Evolutionary conservation across 2,113 vertebrate genomes (phyloP).

Genomic region (Empidonax alnorum): DNA sequence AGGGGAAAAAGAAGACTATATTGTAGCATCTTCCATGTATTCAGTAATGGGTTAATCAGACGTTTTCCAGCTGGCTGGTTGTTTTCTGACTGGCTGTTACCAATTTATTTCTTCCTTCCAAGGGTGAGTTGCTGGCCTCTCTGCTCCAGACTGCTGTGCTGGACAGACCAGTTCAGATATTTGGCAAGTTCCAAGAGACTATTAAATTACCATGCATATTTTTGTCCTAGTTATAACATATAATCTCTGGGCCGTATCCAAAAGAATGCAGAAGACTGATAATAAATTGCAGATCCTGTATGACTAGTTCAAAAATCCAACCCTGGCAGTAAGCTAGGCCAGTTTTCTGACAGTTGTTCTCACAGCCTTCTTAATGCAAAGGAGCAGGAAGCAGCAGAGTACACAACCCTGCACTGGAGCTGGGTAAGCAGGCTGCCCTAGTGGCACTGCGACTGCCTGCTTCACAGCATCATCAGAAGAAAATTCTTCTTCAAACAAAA

Average conservation of each 20-base stretch:
- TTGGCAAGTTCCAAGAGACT: slow-evolving; percentile 6
- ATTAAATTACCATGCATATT: slow-evolving; percentile 24
- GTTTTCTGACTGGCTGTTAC: neutral
- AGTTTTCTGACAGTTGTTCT: slow-evolving; percentile 9
- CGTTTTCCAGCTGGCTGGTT: neutral
- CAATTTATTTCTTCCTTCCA: slow-evolving; percentile 28
- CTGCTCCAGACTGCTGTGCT: neutral
- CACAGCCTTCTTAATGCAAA: neutral
- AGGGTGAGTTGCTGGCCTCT: neutral
- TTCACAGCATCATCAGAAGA: neutral
- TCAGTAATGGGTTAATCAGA: neutral
- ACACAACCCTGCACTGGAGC: fast-evolving
- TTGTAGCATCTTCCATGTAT: neutral
- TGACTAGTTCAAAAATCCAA: slow-evolving; percentile 15
- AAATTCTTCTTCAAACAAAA: neutral
- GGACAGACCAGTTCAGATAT: neutral
- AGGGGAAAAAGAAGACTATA: too few relatives aligned
- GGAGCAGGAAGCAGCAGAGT: neutral
- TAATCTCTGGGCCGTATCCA: neutral
- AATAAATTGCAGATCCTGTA: slow-evolving; percentile 6
- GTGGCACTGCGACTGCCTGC: fast-evolving
- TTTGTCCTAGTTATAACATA: slow-evolving; percentile 14
- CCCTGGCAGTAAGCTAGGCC: neutral
- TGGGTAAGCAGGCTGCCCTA: neutral
- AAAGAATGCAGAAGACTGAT: neutral